Percentiles rank a stretch among this genome's conserved stretches.
These are phyloP conservation scores for Trilocha varians DNA, from an alignment of 2,888 invertebrate genomes.

Conservation along the genomic window DNA sequence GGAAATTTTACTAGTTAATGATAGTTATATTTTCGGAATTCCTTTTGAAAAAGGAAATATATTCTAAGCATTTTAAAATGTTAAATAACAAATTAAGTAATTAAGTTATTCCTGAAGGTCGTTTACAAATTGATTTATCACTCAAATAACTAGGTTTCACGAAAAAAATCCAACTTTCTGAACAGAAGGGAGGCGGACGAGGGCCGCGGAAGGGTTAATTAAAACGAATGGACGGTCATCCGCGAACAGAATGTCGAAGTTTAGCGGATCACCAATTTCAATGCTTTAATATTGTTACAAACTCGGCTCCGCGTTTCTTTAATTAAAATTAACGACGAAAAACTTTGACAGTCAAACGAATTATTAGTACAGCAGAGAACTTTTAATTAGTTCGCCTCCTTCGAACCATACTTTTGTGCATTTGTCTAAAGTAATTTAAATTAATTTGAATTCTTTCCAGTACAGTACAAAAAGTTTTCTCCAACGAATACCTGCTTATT, in stretches of 20 bases:
- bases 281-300: slow-evolving; percentile 72
- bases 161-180: slow-evolving; percentile 47
- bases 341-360: slow-evolving; percentile 73
- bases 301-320: slow-evolving; percentile 67
- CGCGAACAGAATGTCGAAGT: slow-evolving; percentile 62
- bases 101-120: background rate
- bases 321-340: slow-evolving; percentile 73
- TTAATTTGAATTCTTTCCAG: slow-evolving; percentile 56
- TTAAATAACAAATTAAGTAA: background rate
- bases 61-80: no score
- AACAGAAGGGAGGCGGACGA: slow-evolving; percentile 42
- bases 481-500: slow-evolving; percentile 19
- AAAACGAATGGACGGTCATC: slow-evolving; percentile 69
- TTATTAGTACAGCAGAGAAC: slow-evolving; percentile 71
- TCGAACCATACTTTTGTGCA: slow-evolving; percentile 65
- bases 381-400: slow-evolving; percentile 70
- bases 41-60: no score
- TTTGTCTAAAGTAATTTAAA: slow-evolving; percentile 60
- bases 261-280: slow-evolving; percentile 71
- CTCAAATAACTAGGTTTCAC: slow-evolving; percentile 28
- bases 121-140: slow-evolving; percentile 45
- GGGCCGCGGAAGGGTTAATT: slow-evolving; percentile 63
- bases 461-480: slow-evolving; percentile 14
- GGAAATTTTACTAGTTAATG: no score
- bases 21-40: no score